These are phyloP conservation scores for Nowickia ferox DNA, from an alignment of 2,888 invertebrate species.

Conservation along the genomic window DNA sequence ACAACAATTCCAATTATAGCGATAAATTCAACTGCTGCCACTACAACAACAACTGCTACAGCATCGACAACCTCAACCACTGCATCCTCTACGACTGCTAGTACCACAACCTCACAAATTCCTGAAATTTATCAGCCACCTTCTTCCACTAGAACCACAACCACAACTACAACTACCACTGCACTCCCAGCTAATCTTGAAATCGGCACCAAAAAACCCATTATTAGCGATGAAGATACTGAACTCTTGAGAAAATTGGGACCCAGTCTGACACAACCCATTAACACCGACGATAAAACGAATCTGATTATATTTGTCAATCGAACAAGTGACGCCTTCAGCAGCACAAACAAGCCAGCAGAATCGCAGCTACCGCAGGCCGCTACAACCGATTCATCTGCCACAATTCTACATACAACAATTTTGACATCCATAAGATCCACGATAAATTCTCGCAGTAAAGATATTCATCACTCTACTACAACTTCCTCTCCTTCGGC, in stretches of 20 bases:
- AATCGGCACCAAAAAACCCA: constrained; percentile 52
- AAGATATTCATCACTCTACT: constrained; percentile 50
- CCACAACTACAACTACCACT: constrained; percentile 48
- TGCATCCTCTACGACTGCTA: neutral
- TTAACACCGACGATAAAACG: constrained; percentile 79
- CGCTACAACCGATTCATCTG: constrained; percentile 82
- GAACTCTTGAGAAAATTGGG: constrained; percentile 78
- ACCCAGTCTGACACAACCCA: constrained; percentile 77
- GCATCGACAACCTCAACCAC: constrained; percentile 35
- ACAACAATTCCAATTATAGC: neutral
- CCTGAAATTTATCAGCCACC: constrained; percentile 32
- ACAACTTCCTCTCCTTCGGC: constrained; percentile 9
- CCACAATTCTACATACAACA: constrained; percentile 84
- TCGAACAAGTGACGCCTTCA: constrained; percentile 79
- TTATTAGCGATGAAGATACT: constrained; percentile 78
- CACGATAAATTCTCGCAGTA: constrained; percentile 78
- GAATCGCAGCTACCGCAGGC: constrained; percentile 64
- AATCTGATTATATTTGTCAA: constrained; percentile 82
- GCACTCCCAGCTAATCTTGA: constrained; percentile 33
- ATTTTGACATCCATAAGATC: constrained; percentile 83
- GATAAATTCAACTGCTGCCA: neutral
- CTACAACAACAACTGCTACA: constrained; percentile 53
- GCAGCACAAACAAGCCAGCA: constrained; percentile 69
- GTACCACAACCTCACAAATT: neutral
- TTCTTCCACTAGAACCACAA: constrained; percentile 43